A percentile compares a stretch with the other conserved stretches of the same genome.
These are phyloP conservation scores for Eublepharis macularius DNA, from an alignment of 2,113 vertebrate genomes.

Conservation along the genomic window DNA sequence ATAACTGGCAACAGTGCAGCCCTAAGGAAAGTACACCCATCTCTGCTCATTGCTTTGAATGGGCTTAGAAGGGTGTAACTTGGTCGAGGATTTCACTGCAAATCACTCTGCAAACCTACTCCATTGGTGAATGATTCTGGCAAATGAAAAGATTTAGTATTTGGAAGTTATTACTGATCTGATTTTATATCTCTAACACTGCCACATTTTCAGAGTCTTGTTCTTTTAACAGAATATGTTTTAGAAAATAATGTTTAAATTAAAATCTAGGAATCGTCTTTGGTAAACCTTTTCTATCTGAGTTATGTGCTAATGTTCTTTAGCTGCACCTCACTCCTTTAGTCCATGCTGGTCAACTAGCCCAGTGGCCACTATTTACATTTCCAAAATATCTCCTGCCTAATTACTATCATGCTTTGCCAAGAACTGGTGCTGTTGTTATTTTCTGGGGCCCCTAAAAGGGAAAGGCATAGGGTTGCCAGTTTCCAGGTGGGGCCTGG, in stretches of 20 bases:
- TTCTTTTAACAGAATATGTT: background rate
- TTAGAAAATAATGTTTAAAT: background rate
- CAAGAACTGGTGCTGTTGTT: background rate
- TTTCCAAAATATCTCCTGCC: background rate
- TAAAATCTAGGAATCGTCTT: background rate
- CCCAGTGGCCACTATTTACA: background rate
- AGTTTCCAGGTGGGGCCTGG: no score
- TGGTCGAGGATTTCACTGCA: no score
- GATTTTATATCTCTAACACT: background rate
- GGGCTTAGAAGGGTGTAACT: no score
- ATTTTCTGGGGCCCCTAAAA: background rate
- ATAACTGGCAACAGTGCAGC: background rate
- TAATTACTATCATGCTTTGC: background rate
- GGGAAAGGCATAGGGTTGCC: background rate
- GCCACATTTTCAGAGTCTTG: accelerated
- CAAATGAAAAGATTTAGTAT: background rate
- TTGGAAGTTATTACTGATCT: background rate
- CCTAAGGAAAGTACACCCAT: no score
- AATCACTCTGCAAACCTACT: background rate
- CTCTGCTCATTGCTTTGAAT: no score
- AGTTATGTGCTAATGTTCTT: background rate
- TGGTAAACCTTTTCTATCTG: accelerated
- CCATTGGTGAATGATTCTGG: background rate
- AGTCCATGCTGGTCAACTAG: background rate
- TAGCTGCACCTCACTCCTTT: background rate